Percentiles rank a stretch among this genome's conserved stretches.
Evolutionary conservation across 2,888 invertebrate genomes (phyloP).

Genomic region (Caenorhabditis sp.): DNA sequence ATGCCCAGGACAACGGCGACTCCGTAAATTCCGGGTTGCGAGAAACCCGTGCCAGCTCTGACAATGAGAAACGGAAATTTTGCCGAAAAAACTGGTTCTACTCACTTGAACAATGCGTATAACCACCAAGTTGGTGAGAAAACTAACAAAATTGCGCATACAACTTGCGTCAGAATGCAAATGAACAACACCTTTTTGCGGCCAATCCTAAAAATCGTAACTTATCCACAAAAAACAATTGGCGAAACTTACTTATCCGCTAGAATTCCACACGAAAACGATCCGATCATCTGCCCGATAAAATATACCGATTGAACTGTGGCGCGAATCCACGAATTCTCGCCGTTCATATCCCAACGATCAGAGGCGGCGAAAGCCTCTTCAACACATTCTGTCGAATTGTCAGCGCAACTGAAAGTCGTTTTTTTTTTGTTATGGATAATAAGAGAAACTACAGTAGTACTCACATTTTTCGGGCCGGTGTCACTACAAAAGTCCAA

Average conservation of each 20-base stretch:
- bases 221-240: neutral
- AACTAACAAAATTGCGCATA: conserved; percentile 80
- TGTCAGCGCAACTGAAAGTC: neutral
- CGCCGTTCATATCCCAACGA: conserved; percentile 68
- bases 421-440: neutral
- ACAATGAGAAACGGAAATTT: conserved; percentile 71
- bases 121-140: conserved; percentile 79
- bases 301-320: conserved; percentile 69
- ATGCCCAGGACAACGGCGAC: conserved; percentile 78
- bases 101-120: conserved; percentile 76
- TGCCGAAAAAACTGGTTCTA: neutral
- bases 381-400: conserved; percentile 5
- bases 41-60: conserved; percentile 80
- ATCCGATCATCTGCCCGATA: conserved; percentile 69
- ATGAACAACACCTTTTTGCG: conserved; percentile 80
- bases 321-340: conserved; percentile 59
- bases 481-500: conserved; percentile 68
- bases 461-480: conserved; percentile 39
- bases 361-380: conserved; percentile 34
- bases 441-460: neutral
- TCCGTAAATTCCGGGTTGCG: conserved; percentile 85
- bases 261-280: conserved; percentile 67
- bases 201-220: conserved; percentile 76
- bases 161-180: conserved; percentile 80
- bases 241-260: conserved; percentile 61